These are phyloP conservation scores for Cydia amplana DNA, from an alignment of 1,140 invertebrate species.

Conservation along the genomic window DNA sequence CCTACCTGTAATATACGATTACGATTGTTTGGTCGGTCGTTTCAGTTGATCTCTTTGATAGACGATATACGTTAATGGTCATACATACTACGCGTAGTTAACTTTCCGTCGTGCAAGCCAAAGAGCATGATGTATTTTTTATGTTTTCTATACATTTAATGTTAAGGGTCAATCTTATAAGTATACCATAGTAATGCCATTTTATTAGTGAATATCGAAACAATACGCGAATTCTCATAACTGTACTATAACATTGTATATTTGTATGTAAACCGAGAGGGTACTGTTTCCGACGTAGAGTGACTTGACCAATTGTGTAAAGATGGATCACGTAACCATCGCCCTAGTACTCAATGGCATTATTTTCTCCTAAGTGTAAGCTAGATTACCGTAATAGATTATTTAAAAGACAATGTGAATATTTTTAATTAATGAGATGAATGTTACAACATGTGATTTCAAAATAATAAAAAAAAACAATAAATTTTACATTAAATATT, in stretches of 20 bases:
- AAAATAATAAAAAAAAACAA: conserved; percentile 79
- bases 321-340: conserved; percentile 57
- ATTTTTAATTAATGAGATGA: conserved; percentile 81
- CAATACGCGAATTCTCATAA: conserved; percentile 66
- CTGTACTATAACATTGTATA: conserved; percentile 77
- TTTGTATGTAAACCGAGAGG: conserved; percentile 73
- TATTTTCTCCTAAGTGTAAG: conserved; percentile 77
- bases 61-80: conserved; percentile 60
- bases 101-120: conserved; percentile 78
- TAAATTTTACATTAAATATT: conserved; percentile 79
- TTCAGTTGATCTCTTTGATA: conserved; percentile 72
- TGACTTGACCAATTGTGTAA: conserved; percentile 76
- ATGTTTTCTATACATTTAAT: conserved; percentile 73
- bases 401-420: conserved; percentile 80
- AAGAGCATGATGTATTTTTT: conserved; percentile 79
- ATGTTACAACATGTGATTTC: conserved; percentile 81
- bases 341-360: conserved; percentile 75
- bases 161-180: conserved; percentile 71
- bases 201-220: conserved; percentile 73
- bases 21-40: conserved; percentile 54
- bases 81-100: conserved; percentile 53
- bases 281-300: conserved; percentile 66
- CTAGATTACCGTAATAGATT: conserved; percentile 77
- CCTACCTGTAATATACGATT: conserved; percentile 38
- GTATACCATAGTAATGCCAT: conserved; percentile 76